Base-by-base conservation (phyloP, 2,888 invertebrate genomes). In the Adineta ricciae region DNA sequence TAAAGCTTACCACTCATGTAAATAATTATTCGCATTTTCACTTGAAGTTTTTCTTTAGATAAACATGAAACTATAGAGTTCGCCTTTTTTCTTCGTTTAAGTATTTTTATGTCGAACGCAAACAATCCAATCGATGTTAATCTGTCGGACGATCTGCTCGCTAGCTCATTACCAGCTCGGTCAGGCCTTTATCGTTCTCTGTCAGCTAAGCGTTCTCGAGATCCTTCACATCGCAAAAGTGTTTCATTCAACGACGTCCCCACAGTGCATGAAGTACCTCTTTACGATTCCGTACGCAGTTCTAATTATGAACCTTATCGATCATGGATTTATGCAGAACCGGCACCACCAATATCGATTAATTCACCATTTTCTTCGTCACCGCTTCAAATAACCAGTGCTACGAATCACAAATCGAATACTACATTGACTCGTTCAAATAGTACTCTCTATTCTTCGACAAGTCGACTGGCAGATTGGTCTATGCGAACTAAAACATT, bases 221-320 rank as follows among this genome's bases (percentile, higher is more conserved):
- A 78, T 78, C 36, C 73, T 11, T 24, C 36, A 9, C 73, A 78
- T 32, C 73, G 38, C 24, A 36, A 41, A 41, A 36, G 38, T 78
- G 73, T 78, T 21, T 78, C 73, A 41, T 78, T 78, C 11, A 78
- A 78, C n/a, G 73, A 78, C 41, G 73, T 78, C 11, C 73, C 73
- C n/a, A 78, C 27, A 24, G 41, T 78, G 24, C 73, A 78, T 19
- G 73, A 78, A 41, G 73, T 78, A 41, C 73, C 73, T 38, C 38
- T 19, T 11, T 11, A 38, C n/a, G 38, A 78, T 78, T 9, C 41
- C 3, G 27, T 38, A 14, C 73, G 73, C 11, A 41, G 24, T 38
- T 36, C 73, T 4, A 41, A 41, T n/a, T 41, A 14, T 78, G 73
- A 78, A 9, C 8, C 73, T 9, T 41, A 41, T 78, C 73, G 73